Conservation (phyloP, 1,140 invertebrate genomes). For the Drosophila athabasca region DNA sequence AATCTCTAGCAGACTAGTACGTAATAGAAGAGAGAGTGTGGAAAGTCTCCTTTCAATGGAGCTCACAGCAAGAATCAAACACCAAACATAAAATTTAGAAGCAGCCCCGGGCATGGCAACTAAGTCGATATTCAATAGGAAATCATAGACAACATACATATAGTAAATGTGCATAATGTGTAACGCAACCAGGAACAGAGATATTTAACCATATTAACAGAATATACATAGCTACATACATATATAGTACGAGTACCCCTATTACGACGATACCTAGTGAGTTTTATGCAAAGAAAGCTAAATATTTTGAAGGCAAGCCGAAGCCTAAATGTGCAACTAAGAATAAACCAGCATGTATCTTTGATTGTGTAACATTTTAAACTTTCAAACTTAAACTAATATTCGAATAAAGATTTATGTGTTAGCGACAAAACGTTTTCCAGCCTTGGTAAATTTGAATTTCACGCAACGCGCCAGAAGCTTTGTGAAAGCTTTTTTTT, state of each 20-base stretch:
- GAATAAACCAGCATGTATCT: slow-evolving; percentile 65
- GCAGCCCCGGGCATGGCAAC: too few species aligned
- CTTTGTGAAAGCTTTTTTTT: neutral
- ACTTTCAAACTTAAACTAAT: slow-evolving; percentile 66
- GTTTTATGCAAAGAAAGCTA: slow-evolving; percentile 74
- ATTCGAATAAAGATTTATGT: slow-evolving; percentile 76
- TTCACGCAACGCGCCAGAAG: slow-evolving; percentile 15
- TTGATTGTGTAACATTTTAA: slow-evolving; percentile 76
- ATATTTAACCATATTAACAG: slow-evolving; percentile 38
- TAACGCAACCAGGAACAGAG: slow-evolving; percentile 2
- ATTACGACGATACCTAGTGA: slow-evolving; percentile 13
- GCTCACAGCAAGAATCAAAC: slow-evolving; percentile 75
- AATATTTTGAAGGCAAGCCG: slow-evolving; percentile 56
- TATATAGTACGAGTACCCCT: slow-evolving; percentile 22
- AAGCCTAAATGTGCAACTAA: slow-evolving; percentile 57
- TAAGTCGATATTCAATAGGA: slow-evolving; percentile 23
- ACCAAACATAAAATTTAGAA: slow-evolving; percentile 29
- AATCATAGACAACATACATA: neutral
- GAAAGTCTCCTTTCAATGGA: slow-evolving; percentile 33
- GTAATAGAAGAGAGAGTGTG: slow-evolving; percentile 28
- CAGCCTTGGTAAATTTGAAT: neutral
- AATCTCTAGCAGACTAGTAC: slow-evolving; percentile 27
- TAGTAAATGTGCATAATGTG: slow-evolving; percentile 7
- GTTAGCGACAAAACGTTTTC: slow-evolving; percentile 47
- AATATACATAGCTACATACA: slow-evolving; percentile 41